Evolutionary conservation across 2,888 invertebrate genomes (phyloP).

Genomic region (Lottia scabra): DNA sequence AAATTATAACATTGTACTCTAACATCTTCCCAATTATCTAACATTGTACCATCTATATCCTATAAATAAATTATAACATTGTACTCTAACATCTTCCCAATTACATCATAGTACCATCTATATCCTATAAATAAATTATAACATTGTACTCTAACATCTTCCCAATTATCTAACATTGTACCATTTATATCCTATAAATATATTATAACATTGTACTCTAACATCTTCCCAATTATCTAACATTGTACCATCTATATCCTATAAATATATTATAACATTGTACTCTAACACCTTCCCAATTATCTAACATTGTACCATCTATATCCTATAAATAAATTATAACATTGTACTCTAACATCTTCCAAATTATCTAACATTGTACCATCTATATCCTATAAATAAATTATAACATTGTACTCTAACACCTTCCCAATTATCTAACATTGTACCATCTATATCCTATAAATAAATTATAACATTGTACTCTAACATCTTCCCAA

Average conservation of each 20-base stretch:
- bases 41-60: conserved; percentile 88
- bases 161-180: conserved; percentile 92
- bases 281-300: conserved; percentile 98
- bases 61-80: conserved; percentile 36
- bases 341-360: too few relatives aligned
- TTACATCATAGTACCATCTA: too few relatives aligned
- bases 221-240: too few relatives aligned
- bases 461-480: conserved; percentile 36
- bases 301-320: conserved; percentile 90
- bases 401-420: conserved; percentile 85
- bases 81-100: too few relatives aligned
- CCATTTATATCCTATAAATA: conserved; percentile 82
- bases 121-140: conserved; percentile 38
- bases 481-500: too few relatives aligned
- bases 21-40: conserved; percentile 98
- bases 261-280: conserved; percentile 76
- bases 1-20: conserved; percentile 85
- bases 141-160: conserved; percentile 96
- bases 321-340: conserved; percentile 73
- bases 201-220: too few relatives aligned
- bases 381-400: too few relatives aligned
- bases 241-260: too few relatives aligned
- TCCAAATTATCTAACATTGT: too few relatives aligned
- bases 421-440: conserved; percentile 98
- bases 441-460: conserved; percentile 88